phyloP scores from a whole-genome alignment of 2,888 invertebrate species.

The Lymantria monacha region DNA sequence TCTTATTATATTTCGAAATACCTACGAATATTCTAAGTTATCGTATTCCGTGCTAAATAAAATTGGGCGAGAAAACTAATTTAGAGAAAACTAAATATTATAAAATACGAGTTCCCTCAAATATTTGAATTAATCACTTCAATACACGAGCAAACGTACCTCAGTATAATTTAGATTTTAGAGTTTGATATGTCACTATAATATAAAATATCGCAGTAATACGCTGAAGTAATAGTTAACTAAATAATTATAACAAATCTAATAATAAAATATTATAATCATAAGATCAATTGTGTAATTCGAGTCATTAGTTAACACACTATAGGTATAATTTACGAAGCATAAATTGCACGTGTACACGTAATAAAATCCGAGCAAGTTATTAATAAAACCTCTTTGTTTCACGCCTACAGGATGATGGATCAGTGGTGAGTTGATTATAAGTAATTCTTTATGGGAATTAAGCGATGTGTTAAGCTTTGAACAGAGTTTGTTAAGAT shows the following conservation, averaged over 20 bases:
- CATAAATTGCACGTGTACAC: conserved; percentile 19
- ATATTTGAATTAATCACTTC: too few relatives aligned
- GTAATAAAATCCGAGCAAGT: conserved; percentile 42
- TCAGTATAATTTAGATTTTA: too few relatives aligned
- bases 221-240: neutral
- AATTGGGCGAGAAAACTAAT: too few relatives aligned
- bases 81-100: too few relatives aligned
- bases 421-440: conserved; percentile 75
- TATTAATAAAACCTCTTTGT: conserved; percentile 60
- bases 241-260: conserved; percentile 2
- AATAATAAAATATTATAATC: conserved; percentile 19
- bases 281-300: conserved; percentile 12
- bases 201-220: too few relatives aligned
- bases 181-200: too few relatives aligned
- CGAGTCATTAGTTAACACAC: conserved; percentile 10
- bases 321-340: neutral
- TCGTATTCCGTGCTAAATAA: too few relatives aligned
- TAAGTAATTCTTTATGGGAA: conserved; percentile 26
- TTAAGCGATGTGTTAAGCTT: conserved; percentile 12
- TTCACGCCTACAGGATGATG: conserved; percentile 74
- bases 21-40: too few relatives aligned
- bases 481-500: neutral
- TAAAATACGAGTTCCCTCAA: too few relatives aligned
- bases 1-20: too few relatives aligned
- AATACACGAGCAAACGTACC: too few relatives aligned